These are phyloP conservation scores for Protobothrops flavoviridis DNA, from an alignment of 2,113 vertebrate genomes.

Conservation along the genomic window DNA sequence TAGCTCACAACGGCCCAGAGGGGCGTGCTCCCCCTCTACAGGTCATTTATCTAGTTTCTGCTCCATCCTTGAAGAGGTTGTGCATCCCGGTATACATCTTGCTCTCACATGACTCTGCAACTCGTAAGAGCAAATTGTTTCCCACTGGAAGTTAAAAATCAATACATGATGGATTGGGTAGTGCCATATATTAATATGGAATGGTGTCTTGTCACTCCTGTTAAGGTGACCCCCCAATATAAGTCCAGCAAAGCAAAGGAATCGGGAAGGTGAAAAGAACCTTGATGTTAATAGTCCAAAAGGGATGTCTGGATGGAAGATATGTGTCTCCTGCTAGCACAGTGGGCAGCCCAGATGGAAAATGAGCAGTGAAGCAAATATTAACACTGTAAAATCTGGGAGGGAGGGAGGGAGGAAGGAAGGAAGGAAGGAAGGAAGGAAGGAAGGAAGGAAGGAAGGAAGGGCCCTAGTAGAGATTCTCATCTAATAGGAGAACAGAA, in stretches of 20 bases:
- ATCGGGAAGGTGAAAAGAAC: neutral
- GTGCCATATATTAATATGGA: conserved; percentile 21
- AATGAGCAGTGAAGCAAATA: neutral
- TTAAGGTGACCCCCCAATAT: conserved; percentile 4
- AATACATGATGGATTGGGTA: conserved; percentile 28
- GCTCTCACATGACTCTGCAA: neutral
- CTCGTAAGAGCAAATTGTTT: conserved; percentile 24
- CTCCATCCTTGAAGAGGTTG: neutral
- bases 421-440: neutral
- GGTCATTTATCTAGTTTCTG: conserved; percentile 14
- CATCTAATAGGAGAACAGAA: neutral
- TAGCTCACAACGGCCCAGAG: neutral
- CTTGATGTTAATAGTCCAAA: neutral
- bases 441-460: neutral
- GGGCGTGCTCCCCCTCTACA: neutral
- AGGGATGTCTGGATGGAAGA: neutral
- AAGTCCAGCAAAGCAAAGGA: neutral
- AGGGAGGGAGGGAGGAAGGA: neutral
- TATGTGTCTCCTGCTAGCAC: neutral
- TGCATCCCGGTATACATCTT: neutral
- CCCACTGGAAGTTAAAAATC: conserved; percentile 20
- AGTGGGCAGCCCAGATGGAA: neutral
- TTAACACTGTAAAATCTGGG: neutral
- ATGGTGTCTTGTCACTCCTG: conserved; percentile 7
- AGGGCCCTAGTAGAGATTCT: no score